phyloP scores from a whole-genome alignment of 2,888 invertebrate genomes.

The Zonitis immaculata region DNA sequence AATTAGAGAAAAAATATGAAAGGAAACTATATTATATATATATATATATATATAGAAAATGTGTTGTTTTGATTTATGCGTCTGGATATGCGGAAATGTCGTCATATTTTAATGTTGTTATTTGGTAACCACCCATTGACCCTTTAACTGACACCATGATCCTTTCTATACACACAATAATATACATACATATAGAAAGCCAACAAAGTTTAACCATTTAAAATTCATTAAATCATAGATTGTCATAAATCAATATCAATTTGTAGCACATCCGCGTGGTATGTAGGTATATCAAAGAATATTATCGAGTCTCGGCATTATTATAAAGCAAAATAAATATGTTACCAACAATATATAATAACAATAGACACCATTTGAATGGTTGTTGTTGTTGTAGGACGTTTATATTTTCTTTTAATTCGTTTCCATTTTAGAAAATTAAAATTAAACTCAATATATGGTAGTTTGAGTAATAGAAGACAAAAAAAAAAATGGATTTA shows the following conservation, averaged over 20 bases:
- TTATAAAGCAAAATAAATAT: slow-evolving; percentile 36
- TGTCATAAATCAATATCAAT: slow-evolving; percentile 37
- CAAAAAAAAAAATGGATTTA: not conserved
- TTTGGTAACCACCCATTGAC: slow-evolving; percentile 21
- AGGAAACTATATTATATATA: too few relatives aligned
- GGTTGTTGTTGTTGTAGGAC: slow-evolving; percentile 35
- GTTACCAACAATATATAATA: slow-evolving; percentile 35
- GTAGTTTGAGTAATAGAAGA: not conserved
- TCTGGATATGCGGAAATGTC: slow-evolving; percentile 23
- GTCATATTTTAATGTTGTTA: slow-evolving; percentile 3
- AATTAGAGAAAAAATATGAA: too few relatives aligned
- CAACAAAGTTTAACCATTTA: slow-evolving; percentile 10
- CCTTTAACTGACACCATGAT: slow-evolving; percentile 12
- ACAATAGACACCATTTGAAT: slow-evolving; percentile 33
- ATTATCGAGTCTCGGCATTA: slow-evolving; percentile 27
- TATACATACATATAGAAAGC: too few relatives aligned
- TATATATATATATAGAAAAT: too few relatives aligned
- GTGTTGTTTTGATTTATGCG: slow-evolving; percentile 17
- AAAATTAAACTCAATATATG: slow-evolving; percentile 27
- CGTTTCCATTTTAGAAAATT: not conserved
- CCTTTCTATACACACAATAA: slow-evolving; percentile 8
- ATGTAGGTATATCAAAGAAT: slow-evolving; percentile 41
- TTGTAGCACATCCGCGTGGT: slow-evolving; percentile 38
- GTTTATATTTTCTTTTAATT: slow-evolving; percentile 29
- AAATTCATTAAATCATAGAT: slow-evolving; percentile 25